Conservation (phyloP, 2,888 invertebrate species). For the Chrysotoxum bicinctum region DNA sequence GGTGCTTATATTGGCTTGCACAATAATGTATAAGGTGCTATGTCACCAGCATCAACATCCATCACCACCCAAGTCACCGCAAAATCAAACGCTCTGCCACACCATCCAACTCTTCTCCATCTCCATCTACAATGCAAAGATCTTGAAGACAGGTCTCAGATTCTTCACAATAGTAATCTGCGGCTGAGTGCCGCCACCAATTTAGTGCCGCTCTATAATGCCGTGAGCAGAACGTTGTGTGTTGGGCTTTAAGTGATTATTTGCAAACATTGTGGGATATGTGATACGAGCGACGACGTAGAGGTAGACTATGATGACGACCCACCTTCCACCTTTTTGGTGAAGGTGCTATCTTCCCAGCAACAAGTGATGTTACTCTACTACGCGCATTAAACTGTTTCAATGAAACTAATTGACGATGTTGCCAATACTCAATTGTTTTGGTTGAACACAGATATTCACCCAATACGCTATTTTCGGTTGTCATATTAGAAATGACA, state of each 20-base stretch:
- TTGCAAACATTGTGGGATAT: slow-evolving; percentile 68
- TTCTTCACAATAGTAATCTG: slow-evolving; percentile 52
- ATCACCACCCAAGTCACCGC: slow-evolving; percentile 59
- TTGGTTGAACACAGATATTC: no score
- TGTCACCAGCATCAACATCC: slow-evolving; percentile 34
- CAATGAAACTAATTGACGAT: background rate
- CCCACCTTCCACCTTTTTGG: slow-evolving; percentile 60
- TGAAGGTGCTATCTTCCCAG: slow-evolving; percentile 65
- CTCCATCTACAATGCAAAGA: slow-evolving; percentile 38
- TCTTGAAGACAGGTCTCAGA: slow-evolving; percentile 68
- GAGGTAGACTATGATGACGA: slow-evolving; percentile 31
- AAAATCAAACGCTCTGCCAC: slow-evolving; percentile 50
- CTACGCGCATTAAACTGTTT: slow-evolving; percentile 24
- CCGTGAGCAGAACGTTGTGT: slow-evolving; percentile 23
- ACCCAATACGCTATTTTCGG: no score
- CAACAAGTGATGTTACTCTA: slow-evolving; percentile 58
- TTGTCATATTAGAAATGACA: no score
- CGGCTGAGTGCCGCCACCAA: slow-evolving; percentile 33
- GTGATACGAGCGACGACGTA: slow-evolving; percentile 39
- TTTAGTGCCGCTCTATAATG: slow-evolving; percentile 60
- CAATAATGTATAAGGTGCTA: slow-evolving; percentile 40
- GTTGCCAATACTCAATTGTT: background rate
- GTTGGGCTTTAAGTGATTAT: slow-evolving; percentile 58
- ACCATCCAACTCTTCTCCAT: slow-evolving; percentile 14
- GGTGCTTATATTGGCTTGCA: slow-evolving; percentile 24